These are phyloP conservation scores for Tetragnatha versicolor DNA, from an alignment of 1,140 invertebrate genomes.

Conservation along the genomic window DNA sequence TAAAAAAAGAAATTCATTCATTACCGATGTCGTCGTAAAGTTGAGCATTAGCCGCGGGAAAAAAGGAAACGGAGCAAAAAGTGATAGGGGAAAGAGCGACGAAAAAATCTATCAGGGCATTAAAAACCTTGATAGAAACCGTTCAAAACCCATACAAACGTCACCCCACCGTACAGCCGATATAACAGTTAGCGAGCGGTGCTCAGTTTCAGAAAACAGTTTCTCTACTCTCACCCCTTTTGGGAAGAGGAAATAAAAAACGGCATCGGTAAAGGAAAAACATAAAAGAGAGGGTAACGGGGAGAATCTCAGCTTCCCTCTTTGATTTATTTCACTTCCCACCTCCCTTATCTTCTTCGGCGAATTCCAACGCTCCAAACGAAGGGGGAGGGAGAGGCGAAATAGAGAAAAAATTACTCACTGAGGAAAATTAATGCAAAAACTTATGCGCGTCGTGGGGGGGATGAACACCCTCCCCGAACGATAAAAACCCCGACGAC, in stretches of 20 bases:
- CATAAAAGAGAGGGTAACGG: not conserved
- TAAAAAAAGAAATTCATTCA: not conserved
- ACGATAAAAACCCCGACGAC: constrained; percentile 28
- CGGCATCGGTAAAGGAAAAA: too few relatives aligned
- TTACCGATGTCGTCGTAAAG: constrained; percentile 12
- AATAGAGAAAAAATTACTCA: constrained; percentile 27
- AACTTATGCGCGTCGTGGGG: not conserved
- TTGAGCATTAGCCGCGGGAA: constrained; percentile 14
- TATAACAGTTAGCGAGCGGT: not conserved
- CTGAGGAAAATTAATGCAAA: constrained; percentile 40
- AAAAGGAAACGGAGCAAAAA: not conserved
- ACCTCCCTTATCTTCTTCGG: constrained; percentile 35
- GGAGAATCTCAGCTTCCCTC: constrained; percentile 10
- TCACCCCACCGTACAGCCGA: not conserved
- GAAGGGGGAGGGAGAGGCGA: not conserved
- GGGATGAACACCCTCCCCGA: not conserved
- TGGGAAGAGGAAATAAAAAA: constrained; percentile 8
- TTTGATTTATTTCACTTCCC: constrained; percentile 50
- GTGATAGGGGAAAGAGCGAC: not conserved
- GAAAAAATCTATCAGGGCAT: constrained; percentile 28
- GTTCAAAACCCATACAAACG: constrained; percentile 18
- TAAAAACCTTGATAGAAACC: constrained; percentile 22
- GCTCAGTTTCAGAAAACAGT: constrained; percentile 23
- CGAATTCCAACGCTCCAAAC: not conserved
- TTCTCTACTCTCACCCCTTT: not conserved